These are phyloP conservation scores for Eira barbara DNA, from an alignment of 2,113 vertebrate species.

Conservation along the genomic window DNA sequence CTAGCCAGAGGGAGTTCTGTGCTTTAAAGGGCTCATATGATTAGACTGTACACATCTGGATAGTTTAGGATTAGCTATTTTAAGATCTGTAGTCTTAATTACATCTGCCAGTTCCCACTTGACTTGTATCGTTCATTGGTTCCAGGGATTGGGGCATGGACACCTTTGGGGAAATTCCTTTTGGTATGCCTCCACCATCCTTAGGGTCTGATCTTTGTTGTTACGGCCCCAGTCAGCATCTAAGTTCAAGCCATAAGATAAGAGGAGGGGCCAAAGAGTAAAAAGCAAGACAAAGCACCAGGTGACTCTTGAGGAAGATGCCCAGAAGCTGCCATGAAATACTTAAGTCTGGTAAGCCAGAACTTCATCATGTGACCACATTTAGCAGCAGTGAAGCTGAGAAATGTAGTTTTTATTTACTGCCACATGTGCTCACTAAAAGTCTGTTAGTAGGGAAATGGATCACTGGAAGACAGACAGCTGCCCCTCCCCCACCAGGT, in stretches of 20 bases:
- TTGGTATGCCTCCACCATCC: no score
- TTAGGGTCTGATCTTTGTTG: background rate
- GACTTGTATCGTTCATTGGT: background rate
- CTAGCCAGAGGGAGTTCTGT: background rate
- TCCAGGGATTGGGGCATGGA: background rate
- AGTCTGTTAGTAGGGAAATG: background rate
- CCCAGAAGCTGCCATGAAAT: background rate
- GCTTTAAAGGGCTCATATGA: background rate
- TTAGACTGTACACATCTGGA: background rate
- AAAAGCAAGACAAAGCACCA: background rate
- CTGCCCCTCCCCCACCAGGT: background rate
- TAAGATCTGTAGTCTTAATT: background rate
- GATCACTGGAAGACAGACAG: background rate
- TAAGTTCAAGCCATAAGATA: background rate
- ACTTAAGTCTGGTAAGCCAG: background rate
- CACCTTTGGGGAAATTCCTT: background rate
- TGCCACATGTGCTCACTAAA: background rate
- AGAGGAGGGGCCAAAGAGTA: background rate
- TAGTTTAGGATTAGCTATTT: background rate
- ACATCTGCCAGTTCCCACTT: background rate
- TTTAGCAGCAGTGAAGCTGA: background rate
- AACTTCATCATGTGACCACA: background rate
- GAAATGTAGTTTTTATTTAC: background rate
- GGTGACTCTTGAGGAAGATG: background rate
- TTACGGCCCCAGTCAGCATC: background rate